Conservation (phyloP, 2,797 vertebrate species). For the Pseudocheirus occidentalis region DNA sequence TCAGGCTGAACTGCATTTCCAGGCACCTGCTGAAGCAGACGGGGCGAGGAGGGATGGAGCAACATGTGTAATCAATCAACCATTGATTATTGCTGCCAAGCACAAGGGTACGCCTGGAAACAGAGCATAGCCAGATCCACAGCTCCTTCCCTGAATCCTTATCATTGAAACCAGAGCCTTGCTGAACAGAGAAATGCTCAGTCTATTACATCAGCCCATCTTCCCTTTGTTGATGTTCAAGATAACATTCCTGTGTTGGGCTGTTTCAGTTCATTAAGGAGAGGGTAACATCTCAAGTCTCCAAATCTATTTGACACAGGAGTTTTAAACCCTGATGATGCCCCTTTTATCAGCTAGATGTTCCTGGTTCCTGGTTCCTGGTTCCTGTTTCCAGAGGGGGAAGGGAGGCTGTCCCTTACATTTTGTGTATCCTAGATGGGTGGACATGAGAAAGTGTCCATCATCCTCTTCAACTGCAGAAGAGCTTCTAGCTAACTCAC, state of each 20-base stretch:
- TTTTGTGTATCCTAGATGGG: slow-evolving; percentile 59
- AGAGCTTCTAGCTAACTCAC: slow-evolving; percentile 71
- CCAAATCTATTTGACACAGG: not conserved
- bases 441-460: slow-evolving; percentile 69
- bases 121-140: not conserved
- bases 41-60: not conserved
- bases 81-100: not conserved
- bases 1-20: not conserved
- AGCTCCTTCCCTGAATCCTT: accelerated
- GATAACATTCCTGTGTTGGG: not conserved
- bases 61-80: not conserved
- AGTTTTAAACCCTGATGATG: not conserved
- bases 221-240: not conserved
- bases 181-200: not conserved
- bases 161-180: not conserved
- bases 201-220: too few species aligned
- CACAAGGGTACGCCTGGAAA: not conserved
- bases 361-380: not conserved
- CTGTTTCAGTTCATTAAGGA: not conserved
- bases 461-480: slow-evolving; percentile 56
- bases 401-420: slow-evolving; percentile 65
- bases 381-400: not conserved
- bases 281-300: not conserved
- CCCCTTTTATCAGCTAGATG: slow-evolving; percentile 51
- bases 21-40: not conserved